Evolutionary conservation across 92 coral and sea anemone species (phyloP).

Genomic region (Epizoanthus fatuus): DNA sequence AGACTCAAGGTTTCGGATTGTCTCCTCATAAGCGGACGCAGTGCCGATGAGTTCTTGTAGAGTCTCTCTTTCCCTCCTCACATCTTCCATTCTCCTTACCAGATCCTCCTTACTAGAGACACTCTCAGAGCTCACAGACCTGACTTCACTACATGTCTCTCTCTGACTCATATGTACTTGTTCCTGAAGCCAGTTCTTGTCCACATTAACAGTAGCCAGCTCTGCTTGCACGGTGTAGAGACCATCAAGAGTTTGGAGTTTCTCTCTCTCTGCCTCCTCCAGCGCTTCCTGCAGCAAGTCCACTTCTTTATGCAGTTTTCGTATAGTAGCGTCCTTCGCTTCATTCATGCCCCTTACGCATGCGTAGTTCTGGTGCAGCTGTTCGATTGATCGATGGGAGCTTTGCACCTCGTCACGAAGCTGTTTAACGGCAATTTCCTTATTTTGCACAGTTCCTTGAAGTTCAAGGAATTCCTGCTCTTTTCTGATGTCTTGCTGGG

Average conservation of each 20-base stretch:
- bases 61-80: slow-evolving; percentile 78
- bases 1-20: slow-evolving; percentile 69
- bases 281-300: slow-evolving; percentile 85
- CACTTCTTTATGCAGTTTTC: slow-evolving; percentile 83
- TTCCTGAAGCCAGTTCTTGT: slow-evolving; percentile 86
- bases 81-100: slow-evolving; percentile 74
- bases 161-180: slow-evolving; percentile 69
- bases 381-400: slow-evolving; percentile 78
- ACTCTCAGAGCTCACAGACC: slow-evolving; percentile 44
- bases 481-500: slow-evolving; percentile 39
- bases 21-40: slow-evolving; percentile 92
- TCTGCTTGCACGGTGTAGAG: slow-evolving; percentile 85
- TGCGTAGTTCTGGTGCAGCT: slow-evolving; percentile 90
- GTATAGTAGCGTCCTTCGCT: slow-evolving; percentile 88
- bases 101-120: slow-evolving; percentile 59
- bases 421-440: slow-evolving; percentile 86
- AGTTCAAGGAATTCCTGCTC: slow-evolving; percentile 82
- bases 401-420: slow-evolving; percentile 77
- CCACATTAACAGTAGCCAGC: slow-evolving; percentile 77
- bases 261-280: slow-evolving; percentile 83
- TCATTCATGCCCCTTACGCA: slow-evolving; percentile 83
- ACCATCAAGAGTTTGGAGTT: slow-evolving; percentile 67
- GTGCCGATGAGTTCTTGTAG: slow-evolving; percentile 86
- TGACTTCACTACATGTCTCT: slow-evolving; percentile 52
- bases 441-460: slow-evolving; percentile 71